These are phyloP conservation scores for Hycleus phaleratus DNA, from an alignment of 1,140 invertebrate genomes.

Conservation along the genomic window DNA sequence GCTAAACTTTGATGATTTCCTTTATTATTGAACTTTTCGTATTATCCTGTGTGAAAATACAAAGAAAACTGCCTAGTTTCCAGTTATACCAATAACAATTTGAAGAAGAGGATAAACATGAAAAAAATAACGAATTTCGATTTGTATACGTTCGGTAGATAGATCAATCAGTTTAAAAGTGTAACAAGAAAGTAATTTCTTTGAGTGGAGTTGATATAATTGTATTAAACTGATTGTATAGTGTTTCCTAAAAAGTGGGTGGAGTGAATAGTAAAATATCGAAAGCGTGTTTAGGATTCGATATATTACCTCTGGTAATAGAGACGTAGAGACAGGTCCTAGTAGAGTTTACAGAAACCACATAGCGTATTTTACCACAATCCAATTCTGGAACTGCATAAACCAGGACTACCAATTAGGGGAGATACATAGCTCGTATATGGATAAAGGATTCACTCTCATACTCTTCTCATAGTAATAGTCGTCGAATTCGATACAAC, in stretches of 20 bases:
- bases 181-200: conserved; percentile 26
- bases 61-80: too few relatives aligned
- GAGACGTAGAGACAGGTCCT: conserved; percentile 37
- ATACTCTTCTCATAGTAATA: background rate
- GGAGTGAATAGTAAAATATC: conserved; percentile 29
- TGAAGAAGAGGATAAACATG: too few relatives aligned
- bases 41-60: too few relatives aligned
- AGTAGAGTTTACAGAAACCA: conserved; percentile 39
- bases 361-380: conserved; percentile 40
- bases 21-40: too few relatives aligned
- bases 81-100: too few relatives aligned
- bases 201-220: conserved; percentile 32
- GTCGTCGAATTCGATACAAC: background rate
- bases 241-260: too few relatives aligned
- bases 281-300: conserved; percentile 30
- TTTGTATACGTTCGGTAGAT: too few relatives aligned
- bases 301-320: conserved; percentile 39
- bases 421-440: conserved; percentile 34
- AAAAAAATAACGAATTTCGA: too few relatives aligned
- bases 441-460: conserved; percentile 28
- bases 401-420: conserved; percentile 39
- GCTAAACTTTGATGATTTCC: too few relatives aligned
- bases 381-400: conserved; percentile 41
- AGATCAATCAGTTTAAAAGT: conserved; percentile 19
- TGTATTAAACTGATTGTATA: conserved; percentile 27